Evolutionary conservation across 2,797 vertebrate genomes (phyloP).

Genomic region (Myripristis murdjan): DNA sequence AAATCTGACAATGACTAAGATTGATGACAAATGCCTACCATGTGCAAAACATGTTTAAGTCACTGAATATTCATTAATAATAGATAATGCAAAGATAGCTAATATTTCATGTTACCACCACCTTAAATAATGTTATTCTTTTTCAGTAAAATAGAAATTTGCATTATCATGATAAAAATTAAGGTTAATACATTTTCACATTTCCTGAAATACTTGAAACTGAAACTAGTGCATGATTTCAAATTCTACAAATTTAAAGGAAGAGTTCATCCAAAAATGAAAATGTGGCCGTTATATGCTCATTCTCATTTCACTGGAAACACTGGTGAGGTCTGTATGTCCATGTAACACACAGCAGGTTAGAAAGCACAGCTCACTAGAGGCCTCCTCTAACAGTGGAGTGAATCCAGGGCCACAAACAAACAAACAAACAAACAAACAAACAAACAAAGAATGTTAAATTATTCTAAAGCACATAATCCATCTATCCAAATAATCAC

Average conservation of each 20-base stretch:
- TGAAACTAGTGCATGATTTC: slow-evolving; percentile 1
- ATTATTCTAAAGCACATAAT: no score
- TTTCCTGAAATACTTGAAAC: slow-evolving; percentile 32
- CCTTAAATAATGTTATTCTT: slow-evolving; percentile 16
- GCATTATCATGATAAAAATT: slow-evolving; percentile 2
- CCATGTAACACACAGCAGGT: no score
- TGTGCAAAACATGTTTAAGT: slow-evolving; percentile 10
- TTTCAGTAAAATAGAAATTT: slow-evolving; percentile 27
- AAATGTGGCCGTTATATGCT: no score
- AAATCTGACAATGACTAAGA: background rate
- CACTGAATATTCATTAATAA: background rate
- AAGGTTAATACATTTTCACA: slow-evolving; percentile 34
- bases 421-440: no score
- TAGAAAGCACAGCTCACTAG: no score
- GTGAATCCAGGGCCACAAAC: no score
- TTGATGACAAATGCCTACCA: background rate
- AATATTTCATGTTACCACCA: background rate
- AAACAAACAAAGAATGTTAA: no score
- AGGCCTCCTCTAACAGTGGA: no score
- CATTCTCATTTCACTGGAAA: no score
- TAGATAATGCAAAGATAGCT: slow-evolving; percentile 10
- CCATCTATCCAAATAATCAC: no score
- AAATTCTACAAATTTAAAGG: background rate
- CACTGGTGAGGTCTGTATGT: no score
- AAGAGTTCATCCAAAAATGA: no score